Percentiles rank a stretch among this genome's conserved stretches.
These are phyloP conservation scores for Saccopteryx leptura DNA, from an alignment of 2,113 vertebrate genomes.

Conservation along the genomic window DNA sequence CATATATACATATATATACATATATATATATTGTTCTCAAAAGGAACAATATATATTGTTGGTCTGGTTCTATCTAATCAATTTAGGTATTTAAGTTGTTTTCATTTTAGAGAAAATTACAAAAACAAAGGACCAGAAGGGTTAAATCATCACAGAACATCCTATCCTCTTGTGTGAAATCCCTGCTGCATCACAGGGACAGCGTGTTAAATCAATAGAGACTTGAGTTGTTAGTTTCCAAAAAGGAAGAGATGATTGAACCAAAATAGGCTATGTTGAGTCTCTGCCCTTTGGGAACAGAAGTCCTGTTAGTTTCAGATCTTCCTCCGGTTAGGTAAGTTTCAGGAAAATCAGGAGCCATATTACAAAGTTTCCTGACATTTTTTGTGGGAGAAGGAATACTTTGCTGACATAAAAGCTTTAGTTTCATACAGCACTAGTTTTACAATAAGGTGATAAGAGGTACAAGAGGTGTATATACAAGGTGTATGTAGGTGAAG, in stretches of 20 bases:
- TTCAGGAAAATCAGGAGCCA: slow-evolving; percentile 74
- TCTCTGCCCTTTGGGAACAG: slow-evolving; percentile 79
- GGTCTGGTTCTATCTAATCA: neutral
- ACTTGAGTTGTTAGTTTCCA: slow-evolving; percentile 82
- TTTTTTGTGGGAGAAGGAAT: neutral
- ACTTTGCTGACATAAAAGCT: slow-evolving; percentile 27
- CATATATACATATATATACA: neutral
- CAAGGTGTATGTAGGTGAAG: neutral
- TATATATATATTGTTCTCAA: neutral
- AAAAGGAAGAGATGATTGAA: slow-evolving; percentile 81
- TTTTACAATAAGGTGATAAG: neutral
- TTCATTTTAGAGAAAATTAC: slow-evolving; percentile 30
- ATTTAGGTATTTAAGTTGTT: neutral
- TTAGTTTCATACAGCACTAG: neutral
- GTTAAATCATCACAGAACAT: slow-evolving; percentile 42
- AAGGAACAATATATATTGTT: neutral
- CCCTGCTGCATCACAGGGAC: slow-evolving; percentile 56
- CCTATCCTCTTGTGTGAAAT: slow-evolving; percentile 71
- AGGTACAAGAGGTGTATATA: neutral
- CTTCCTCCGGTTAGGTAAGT: slow-evolving; percentile 79
- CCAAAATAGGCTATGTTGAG: slow-evolving; percentile 80
- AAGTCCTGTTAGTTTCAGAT: slow-evolving; percentile 64
- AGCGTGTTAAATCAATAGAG: slow-evolving; percentile 82
- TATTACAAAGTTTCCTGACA: slow-evolving; percentile 68
- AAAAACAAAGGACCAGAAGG: slow-evolving; percentile 45